A percentile compares a stretch with the other conserved stretches of the same genome.
These are phyloP conservation scores for Poeciliopsis prolifica DNA, from an alignment of 2,113 vertebrate genomes.

Conservation along the genomic window DNA sequence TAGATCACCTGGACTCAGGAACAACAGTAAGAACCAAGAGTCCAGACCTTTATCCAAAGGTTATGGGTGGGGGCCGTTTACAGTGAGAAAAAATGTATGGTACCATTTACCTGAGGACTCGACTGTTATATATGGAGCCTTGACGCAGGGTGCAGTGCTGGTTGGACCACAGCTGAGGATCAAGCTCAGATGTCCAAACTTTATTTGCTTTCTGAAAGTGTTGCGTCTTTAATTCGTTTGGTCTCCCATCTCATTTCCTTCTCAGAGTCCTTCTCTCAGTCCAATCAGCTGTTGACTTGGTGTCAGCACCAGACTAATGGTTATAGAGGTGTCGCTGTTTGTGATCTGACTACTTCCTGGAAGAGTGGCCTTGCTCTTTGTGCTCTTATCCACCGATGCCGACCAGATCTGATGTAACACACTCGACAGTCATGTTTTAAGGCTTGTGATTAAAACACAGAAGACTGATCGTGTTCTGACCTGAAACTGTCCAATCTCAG, in stretches of 20 bases:
- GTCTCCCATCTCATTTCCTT: slow-evolving; percentile 3
- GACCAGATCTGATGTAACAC: slow-evolving; percentile 91
- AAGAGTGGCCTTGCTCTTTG: slow-evolving; percentile 93
- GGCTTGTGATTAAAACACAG: neutral
- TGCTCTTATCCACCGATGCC: slow-evolving; percentile 90
- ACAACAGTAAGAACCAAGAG: neutral
- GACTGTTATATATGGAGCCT: neutral
- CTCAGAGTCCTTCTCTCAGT: slow-evolving; percentile 87
- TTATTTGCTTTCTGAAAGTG: neutral
- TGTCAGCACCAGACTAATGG: slow-evolving; percentile 92
- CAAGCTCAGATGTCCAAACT: neutral
- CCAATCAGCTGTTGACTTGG: slow-evolving; percentile 90
- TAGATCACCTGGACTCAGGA: neutral
- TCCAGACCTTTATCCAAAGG: no score
- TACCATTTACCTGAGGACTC: neutral
- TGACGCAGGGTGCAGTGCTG: neutral
- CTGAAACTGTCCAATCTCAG: slow-evolving; percentile 68
- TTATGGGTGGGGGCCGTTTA: no score
- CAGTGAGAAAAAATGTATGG: no score
- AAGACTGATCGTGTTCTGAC: neutral
- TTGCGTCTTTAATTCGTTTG: neutral
- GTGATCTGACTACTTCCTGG: slow-evolving; percentile 93
- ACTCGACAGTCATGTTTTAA: neutral
- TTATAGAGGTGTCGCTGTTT: slow-evolving; percentile 85
- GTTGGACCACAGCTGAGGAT: neutral